Evolutionary conservation across 1,140 invertebrate species (phyloP).

Genomic region (Drosophila nasuta): DNA sequence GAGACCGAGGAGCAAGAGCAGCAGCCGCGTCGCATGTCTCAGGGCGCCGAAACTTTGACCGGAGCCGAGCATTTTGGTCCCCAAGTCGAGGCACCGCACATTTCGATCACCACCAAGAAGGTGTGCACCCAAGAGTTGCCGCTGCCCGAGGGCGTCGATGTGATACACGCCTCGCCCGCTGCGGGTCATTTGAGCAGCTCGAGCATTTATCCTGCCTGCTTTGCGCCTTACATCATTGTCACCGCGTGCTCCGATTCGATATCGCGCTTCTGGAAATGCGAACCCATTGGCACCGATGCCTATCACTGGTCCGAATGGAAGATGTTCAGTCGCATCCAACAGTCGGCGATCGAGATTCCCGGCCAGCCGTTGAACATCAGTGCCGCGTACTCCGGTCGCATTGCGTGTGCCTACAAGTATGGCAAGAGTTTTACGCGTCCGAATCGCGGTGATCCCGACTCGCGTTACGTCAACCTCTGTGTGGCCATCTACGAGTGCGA

Average conservation of each 20-base stretch:
- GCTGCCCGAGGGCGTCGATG: conserved; percentile 95
- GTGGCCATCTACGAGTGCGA: conserved; percentile 99
- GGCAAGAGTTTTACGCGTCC: conserved; percentile 93
- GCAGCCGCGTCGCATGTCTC: conserved; percentile 61
- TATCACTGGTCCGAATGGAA: conserved; percentile 96
- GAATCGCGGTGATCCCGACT: conserved; percentile 91
- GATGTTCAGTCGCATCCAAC: conserved; percentile 93
- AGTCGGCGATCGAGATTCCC: conserved; percentile 94
- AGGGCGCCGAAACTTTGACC: conserved; percentile 56
- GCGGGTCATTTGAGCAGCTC: conserved; percentile 99
- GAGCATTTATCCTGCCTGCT: conserved; percentile 98
- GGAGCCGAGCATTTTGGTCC: conserved; percentile 56
- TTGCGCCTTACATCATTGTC: conserved; percentile 97
- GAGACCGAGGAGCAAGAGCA: conserved; percentile 89
- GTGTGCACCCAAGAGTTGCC: conserved; percentile 94
- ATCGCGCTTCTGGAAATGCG: conserved; percentile 93
- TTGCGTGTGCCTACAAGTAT: conserved; percentile 98
- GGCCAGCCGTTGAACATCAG: conserved; percentile 96
- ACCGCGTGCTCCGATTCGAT: conserved; percentile 96
- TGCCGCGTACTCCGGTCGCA: conserved; percentile 97
- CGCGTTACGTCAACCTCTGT: conserved; percentile 95
- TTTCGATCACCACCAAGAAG: conserved; percentile 89
- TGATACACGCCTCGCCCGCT: conserved; percentile 95
- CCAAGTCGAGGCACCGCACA: conserved; percentile 85
- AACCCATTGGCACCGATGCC: conserved; percentile 87